Base-by-base conservation (phyloP, 2,888 invertebrate genomes). In the Dugesia japonica region DNA sequence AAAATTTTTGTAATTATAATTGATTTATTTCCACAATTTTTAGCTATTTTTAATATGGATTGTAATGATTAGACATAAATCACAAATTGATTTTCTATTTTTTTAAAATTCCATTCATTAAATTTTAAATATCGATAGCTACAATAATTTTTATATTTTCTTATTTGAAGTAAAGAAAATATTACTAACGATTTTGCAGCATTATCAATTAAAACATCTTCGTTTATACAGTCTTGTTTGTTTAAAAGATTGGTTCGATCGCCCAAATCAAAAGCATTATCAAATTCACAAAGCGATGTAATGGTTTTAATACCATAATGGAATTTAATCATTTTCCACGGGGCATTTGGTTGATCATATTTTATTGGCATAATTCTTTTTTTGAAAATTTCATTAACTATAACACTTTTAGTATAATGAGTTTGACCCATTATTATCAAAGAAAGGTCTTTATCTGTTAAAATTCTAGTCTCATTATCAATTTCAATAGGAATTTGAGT, bases 381-480 rank as follows among this genome's bases (percentile, higher is more conserved):
- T 0, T 89, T 89, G 75, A 92, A 86, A 73, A 92, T 85, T 78
- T 88, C 88, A 83, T 92, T 92, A n/a, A 90, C 87, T 76, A 92
- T 85, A 7, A 89, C 85, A 0, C 89, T 89, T 81, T 89, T 89
- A 0, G 89, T 89, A 79, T 88, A 87, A 20, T 87, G 87, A 76
- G 87, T 88, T 80, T 89, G 89, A 28, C 91, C 92, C 78, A 90
- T 86, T 15, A 91, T 84, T 20, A 92, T 87, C 74, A 92, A 86
- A 13, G 89, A 88, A 4, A 72, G 15, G n/a, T 27, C 28, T 28
- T 72, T 72, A 20, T 72, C 38, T 1, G 31, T 28, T 17, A 74
- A n/a, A 42, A 26, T 9, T 28, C 23, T 72, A 4, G n/a, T 27
- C 71, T 33, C 23, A 26, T 74, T 38, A 28, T 74, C 74, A 4